phyloP scores from a whole-genome alignment of 2,797 vertebrate genomes.

The Sciurus carolinensis region DNA sequence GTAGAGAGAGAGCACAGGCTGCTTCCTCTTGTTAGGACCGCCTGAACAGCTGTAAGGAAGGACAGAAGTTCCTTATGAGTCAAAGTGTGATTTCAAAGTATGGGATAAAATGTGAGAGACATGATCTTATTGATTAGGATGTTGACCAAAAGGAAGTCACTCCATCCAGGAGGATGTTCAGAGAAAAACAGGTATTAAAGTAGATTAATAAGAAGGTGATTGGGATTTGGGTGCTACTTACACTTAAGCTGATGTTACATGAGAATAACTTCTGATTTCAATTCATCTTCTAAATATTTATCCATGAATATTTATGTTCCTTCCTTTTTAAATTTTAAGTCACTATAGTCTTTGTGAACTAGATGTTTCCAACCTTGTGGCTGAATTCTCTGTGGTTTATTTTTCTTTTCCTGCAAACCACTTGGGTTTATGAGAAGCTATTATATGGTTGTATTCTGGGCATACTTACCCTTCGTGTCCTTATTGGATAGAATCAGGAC shows the following conservation, averaged over 20 bases:
- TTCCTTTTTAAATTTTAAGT: constrained; percentile 16
- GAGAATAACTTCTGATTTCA: constrained; percentile 65
- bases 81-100: constrained; percentile 69
- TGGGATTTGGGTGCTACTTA: constrained; percentile 1
- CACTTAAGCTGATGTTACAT: not conserved
- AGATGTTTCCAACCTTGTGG: constrained; percentile 27
- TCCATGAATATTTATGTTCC: not conserved
- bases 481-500: not conserved
- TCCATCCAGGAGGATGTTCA: not conserved
- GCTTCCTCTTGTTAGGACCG: constrained; percentile 70
- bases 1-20: not conserved
- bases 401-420: not conserved
- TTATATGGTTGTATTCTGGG: not conserved
- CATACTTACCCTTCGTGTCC: not conserved
- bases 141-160: constrained; percentile 56
- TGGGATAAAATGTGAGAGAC: constrained; percentile 12
- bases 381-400: not conserved
- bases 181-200: constrained; percentile 8
- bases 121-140: constrained; percentile 60
- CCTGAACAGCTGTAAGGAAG: constrained; percentile 72
- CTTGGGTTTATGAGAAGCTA: not conserved
- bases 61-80: constrained; percentile 74
- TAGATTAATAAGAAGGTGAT: not conserved
- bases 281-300: constrained; percentile 55
- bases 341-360: constrained; percentile 5